Evolutionary conservation across 2,888 invertebrate species (phyloP).

Genomic region (Sicus ferrugineus): DNA sequence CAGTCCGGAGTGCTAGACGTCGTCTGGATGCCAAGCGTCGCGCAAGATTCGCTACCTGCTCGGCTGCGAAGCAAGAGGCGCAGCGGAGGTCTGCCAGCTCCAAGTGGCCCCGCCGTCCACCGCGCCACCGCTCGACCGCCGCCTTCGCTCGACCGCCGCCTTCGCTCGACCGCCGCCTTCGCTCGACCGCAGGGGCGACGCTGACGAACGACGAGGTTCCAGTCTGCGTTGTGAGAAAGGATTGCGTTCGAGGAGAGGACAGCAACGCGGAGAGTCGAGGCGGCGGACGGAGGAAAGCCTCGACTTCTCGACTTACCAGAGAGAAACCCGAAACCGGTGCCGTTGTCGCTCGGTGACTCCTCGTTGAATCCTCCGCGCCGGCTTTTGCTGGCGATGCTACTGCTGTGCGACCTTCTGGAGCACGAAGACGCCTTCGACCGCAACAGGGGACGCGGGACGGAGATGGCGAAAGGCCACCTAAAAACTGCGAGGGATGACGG

Average conservation of each 20-base stretch:
- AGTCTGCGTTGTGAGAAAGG: background rate
- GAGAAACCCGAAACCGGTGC: slow-evolving; percentile 29
- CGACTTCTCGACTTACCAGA: slow-evolving; percentile 13
- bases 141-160: background rate
- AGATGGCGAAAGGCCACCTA: background rate
- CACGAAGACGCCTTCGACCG: background rate
- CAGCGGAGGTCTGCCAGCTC: too few species aligned
- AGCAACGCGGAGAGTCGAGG: too few species aligned
- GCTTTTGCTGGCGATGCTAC: background rate
- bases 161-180: background rate
- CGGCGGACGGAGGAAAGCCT: background rate
- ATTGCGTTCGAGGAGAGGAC: background rate
- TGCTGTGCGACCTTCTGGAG: too few species aligned
- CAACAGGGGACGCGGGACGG: background rate
- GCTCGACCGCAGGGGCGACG: slow-evolving; percentile 28
- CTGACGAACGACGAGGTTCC: background rate
- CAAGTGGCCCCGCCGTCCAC: too few species aligned
- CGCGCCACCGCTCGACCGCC: too few species aligned
- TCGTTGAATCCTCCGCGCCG: slow-evolving; percentile 16
- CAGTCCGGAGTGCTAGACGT: too few species aligned
- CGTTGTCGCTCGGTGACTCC: slow-evolving; percentile 10
- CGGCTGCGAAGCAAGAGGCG: too few species aligned
- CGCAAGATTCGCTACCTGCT: too few species aligned
- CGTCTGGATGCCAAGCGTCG: too few species aligned
- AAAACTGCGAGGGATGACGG: background rate